Conservation (phyloP, 2,888 invertebrate species). For the Eristalis arbustorum region DNA sequence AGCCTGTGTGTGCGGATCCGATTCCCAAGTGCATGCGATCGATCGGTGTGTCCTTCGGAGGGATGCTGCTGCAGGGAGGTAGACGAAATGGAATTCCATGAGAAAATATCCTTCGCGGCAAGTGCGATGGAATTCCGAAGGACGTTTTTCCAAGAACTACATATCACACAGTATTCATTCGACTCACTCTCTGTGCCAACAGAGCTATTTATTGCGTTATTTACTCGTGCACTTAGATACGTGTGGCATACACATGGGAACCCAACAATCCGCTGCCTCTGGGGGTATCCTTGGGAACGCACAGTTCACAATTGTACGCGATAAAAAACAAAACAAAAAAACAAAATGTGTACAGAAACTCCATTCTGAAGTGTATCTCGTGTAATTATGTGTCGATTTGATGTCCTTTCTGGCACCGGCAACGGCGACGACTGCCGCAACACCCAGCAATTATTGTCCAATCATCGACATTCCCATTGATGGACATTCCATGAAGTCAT, state of each 20-base stretch:
- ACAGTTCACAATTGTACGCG: neutral
- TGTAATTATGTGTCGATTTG: slow-evolving; percentile 48
- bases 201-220: slow-evolving; percentile 14
- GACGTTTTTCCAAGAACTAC: slow-evolving; percentile 42
- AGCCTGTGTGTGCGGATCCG: neutral
- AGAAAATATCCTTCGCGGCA: slow-evolving; percentile 48
- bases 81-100: slow-evolving; percentile 29
- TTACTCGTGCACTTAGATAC: neutral
- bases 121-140: slow-evolving; percentile 31
- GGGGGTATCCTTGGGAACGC: neutral
- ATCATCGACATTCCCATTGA: slow-evolving; percentile 19
- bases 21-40: neutral
- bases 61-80: neutral
- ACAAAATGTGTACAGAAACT: no score
- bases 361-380: neutral
- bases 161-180: no score
- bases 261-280: neutral
- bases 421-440: no score
- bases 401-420: slow-evolving; percentile 30
- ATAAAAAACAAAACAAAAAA: no score
- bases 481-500: slow-evolving; percentile 18
- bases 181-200: slow-evolving; percentile 2
- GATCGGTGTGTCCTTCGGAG: neutral
- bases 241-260: neutral
- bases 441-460: slow-evolving; percentile 7